These are phyloP conservation scores for Rhynchotus rufescens DNA, from an alignment of 2,797 vertebrate species.

Conservation along the genomic window DNA sequence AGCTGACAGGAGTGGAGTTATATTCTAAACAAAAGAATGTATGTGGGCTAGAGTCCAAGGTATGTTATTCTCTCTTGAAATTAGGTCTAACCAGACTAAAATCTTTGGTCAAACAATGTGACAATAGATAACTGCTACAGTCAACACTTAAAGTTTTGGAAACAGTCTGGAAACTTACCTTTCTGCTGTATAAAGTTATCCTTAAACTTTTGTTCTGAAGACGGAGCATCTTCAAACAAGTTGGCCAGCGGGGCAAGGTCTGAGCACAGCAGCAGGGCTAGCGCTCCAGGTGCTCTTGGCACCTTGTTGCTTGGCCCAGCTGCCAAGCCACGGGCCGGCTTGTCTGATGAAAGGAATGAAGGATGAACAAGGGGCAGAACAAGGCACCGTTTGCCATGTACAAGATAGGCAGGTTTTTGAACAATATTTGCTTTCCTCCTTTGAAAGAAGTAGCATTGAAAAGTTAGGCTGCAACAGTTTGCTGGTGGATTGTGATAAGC, in stretches of 20 bases:
- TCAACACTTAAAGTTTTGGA: neutral
- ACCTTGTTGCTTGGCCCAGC: neutral
- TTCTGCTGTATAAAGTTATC: neutral
- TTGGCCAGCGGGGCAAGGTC: neutral
- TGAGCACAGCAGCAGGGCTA: neutral
- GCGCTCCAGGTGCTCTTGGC: neutral
- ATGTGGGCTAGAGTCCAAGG: too few relatives aligned
- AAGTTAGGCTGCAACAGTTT: neutral
- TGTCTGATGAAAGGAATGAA: neutral
- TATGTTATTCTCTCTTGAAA: neutral
- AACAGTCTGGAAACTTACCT: neutral
- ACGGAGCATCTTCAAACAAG: neutral
- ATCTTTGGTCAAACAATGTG: neutral
- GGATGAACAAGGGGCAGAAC: neutral
- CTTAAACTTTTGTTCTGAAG: neutral
- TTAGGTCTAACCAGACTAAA: neutral
- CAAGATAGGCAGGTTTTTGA: neutral
- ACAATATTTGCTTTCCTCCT: neutral
- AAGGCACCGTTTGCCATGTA: neutral
- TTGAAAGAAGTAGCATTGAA: neutral
- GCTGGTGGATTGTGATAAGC: neutral
- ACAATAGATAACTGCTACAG: neutral
- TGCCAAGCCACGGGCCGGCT: neutral
- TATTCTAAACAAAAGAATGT: neutral
- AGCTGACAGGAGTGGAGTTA: neutral